phyloP scores from a whole-genome alignment of 2,113 vertebrate genomes.

The Greenwoodochromis staneri region DNA sequence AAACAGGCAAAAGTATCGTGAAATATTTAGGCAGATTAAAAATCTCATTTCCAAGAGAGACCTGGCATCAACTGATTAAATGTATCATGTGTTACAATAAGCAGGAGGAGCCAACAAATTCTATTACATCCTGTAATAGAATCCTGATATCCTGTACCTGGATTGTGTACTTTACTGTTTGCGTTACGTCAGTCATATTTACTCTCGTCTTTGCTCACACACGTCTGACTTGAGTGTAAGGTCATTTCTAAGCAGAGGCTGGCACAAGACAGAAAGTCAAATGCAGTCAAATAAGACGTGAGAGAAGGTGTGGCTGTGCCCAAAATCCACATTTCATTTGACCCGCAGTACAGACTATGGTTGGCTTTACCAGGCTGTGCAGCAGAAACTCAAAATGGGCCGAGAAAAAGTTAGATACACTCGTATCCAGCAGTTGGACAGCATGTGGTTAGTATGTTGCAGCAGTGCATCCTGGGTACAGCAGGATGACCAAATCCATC shows the following conservation, averaged over 20 bases:
- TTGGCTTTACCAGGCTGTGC: not conserved
- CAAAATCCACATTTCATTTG: not conserved
- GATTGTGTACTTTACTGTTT: not conserved
- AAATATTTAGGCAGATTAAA: not conserved
- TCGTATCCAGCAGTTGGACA: not conserved
- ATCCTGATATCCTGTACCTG: not conserved
- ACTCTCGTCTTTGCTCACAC: not conserved
- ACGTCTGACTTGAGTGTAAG: not conserved
- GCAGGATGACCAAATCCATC: not conserved
- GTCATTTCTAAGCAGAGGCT: not conserved
- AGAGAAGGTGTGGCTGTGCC: not conserved
- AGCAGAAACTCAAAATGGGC: not conserved
- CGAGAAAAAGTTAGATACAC: not conserved
- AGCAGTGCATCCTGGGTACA: not conserved
- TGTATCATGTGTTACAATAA: not conserved
- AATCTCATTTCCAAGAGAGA: not conserved
- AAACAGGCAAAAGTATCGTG: not conserved
- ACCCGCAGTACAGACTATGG: not conserved
- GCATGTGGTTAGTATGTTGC: not conserved
- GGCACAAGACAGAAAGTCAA: not conserved
- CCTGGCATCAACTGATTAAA: not conserved
- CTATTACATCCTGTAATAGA: not conserved
- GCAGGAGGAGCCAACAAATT: not conserved
- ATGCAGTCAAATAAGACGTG: not conserved
- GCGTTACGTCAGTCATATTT: not conserved